phyloP scores from a whole-genome alignment of 1,140 invertebrate species.

The Dreissena polymorpha region DNA sequence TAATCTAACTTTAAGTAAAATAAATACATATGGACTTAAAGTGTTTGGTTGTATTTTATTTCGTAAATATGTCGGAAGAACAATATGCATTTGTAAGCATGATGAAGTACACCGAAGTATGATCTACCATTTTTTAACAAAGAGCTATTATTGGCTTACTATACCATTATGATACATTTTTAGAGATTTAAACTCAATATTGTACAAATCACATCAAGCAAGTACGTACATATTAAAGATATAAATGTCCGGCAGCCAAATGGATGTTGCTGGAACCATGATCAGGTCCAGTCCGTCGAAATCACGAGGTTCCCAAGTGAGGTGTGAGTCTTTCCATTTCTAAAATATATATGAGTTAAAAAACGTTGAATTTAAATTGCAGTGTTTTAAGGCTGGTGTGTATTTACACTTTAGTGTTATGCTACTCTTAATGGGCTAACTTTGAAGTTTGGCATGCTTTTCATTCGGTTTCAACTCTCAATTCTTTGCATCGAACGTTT shows the following conservation, averaged over 20 bases:
- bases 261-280: conserved; percentile 80
- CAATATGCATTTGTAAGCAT: not conserved
- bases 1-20: not conserved
- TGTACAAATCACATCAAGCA: not conserved
- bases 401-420: too few species aligned
- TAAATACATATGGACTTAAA: not conserved
- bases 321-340: conserved; percentile 82
- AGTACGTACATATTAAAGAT: conserved; percentile 82
- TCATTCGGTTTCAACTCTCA: too few species aligned
- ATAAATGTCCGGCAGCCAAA: conserved; percentile 83
- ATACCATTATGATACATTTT: not conserved
- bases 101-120: not conserved
- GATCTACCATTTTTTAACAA: not conserved
- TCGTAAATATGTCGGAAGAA: not conserved
- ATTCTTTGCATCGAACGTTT: not conserved
- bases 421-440: too few species aligned
- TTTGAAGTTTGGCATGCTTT: not conserved
- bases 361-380: not conserved
- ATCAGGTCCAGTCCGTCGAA: conserved; percentile 80
- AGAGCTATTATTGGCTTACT: not conserved
- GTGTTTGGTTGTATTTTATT: not conserved
- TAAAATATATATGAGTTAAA: conserved; percentile 66
- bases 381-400: not conserved
- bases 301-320: conserved; percentile 81
- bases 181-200: too few species aligned